Percentiles rank a stretch among this genome's conserved stretches.
Evolutionary conservation across 2,888 invertebrate genomes (phyloP).

Genomic region (Yponomeuta cagnagella): DNA sequence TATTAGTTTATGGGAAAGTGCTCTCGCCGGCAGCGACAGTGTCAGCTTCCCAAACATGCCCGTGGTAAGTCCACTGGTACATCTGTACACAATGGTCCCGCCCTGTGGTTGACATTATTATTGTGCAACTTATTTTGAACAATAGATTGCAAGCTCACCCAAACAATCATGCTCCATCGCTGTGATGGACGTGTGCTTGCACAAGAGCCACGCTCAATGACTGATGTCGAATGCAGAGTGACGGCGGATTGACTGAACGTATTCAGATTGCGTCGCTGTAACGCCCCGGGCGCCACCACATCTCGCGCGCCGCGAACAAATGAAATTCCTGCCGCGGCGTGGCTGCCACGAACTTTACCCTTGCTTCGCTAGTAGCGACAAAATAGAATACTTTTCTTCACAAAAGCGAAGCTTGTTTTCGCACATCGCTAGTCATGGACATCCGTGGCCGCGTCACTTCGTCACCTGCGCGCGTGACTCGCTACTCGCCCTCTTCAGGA

Average conservation of each 20-base stretch:
- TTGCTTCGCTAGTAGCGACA: neutral
- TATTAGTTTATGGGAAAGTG: neutral
- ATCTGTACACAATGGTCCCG: neutral
- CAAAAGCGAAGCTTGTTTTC: neutral
- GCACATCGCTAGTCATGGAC: neutral
- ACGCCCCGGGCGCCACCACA: neutral
- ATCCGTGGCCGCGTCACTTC: neutral
- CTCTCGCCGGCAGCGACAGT: neutral
- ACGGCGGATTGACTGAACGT: neutral
- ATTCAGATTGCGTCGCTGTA: neutral
- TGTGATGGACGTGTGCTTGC: neutral
- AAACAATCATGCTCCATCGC: neutral
- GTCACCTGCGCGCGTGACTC: neutral
- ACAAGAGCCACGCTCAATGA: neutral
- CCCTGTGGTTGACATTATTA: neutral
- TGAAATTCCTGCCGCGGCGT: neutral
- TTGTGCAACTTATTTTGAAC: neutral
- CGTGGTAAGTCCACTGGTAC: neutral
- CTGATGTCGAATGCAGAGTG: neutral
- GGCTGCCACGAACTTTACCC: neutral
- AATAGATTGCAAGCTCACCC: neutral
- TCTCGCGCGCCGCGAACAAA: neutral
- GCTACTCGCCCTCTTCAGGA: neutral
- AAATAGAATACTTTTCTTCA: neutral
- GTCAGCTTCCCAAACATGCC: constrained; percentile 4